phyloP scores from a whole-genome alignment of 2,888 invertebrate genomes.

The Zelleria hepariella region DNA sequence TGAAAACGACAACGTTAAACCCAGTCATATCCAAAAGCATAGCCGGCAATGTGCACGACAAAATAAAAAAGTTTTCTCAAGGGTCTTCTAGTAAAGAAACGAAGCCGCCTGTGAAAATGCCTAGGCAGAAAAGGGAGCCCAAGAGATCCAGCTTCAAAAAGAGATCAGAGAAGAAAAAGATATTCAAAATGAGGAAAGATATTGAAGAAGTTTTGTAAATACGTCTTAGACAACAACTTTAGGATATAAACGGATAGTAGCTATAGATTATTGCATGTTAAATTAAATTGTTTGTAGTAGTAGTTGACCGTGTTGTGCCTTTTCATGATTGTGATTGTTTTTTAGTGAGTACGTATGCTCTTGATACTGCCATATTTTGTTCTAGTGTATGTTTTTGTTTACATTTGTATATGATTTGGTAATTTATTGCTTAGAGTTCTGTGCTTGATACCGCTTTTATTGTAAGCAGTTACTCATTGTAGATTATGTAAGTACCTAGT shows the following conservation, averaged over 20 bases:
- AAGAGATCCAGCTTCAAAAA: slow-evolving; percentile 45
- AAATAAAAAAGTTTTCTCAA: slow-evolving; percentile 50
- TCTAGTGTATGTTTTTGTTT: not conserved
- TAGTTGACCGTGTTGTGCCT: not conserved
- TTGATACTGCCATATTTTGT: not conserved
- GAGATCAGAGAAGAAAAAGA: slow-evolving; percentile 42
- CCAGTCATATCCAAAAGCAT: slow-evolving; percentile 36
- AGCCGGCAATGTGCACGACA: slow-evolving; percentile 57
- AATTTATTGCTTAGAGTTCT: not conserved
- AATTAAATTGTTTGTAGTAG: not conserved
- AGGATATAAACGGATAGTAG: not conserved
- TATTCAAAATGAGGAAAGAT: slow-evolving; percentile 54
- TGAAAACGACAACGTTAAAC: slow-evolving; percentile 18
- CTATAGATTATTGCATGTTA: not conserved
- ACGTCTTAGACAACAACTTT: not conserved
- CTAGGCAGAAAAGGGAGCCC: slow-evolving; percentile 31
- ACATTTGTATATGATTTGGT: not conserved
- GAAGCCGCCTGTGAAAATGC: slow-evolving; percentile 35
- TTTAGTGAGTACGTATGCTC: not conserved
- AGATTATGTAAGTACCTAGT: not conserved
- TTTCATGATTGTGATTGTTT: not conserved
- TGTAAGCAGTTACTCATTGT: not conserved
- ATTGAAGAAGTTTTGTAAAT: slow-evolving; percentile 50
- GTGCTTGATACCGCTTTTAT: not conserved
- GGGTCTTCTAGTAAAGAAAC: slow-evolving; percentile 34